Percentiles rank a stretch among this genome's conserved stretches.
Evolutionary conservation across 2,113 vertebrate species (phyloP).

Genomic region (Stercorarius parasiticus): DNA sequence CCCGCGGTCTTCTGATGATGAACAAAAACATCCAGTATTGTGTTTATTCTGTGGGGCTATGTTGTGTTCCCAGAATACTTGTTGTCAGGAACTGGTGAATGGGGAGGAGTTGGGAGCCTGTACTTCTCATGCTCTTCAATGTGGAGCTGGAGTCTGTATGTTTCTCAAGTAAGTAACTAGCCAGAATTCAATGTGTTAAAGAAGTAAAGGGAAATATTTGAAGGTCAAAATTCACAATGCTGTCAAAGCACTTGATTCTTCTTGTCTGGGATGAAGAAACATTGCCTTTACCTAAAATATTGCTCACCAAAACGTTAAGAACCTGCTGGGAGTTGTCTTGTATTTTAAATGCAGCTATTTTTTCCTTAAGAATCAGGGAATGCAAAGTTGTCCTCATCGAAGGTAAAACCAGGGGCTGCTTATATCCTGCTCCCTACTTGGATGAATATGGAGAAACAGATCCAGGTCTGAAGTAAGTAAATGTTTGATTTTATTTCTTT

Average conservation of each 20-base stretch:
- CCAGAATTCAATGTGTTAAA: background rate
- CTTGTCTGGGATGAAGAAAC: background rate
- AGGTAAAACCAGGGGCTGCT: slow-evolving; percentile 91
- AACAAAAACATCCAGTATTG: slow-evolving; percentile 90
- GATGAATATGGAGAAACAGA: slow-evolving; percentile 99
- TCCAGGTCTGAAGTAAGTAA: slow-evolving; percentile 87
- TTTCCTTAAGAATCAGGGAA: slow-evolving; percentile 86
- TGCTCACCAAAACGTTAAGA: background rate
- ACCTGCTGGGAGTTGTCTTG: background rate
- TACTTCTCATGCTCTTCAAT: slow-evolving; percentile 89
- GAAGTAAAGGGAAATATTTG: background rate
- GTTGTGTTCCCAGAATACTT: slow-evolving; percentile 92
- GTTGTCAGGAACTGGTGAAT: slow-evolving; percentile 89
- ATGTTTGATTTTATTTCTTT: background rate
- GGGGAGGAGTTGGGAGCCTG: slow-evolving; percentile 93
- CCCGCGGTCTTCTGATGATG: slow-evolving; percentile 89
- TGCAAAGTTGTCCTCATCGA: slow-evolving; percentile 94
- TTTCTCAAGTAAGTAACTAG: slow-evolving; percentile 87
- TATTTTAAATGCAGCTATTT: slow-evolving; percentile 31
- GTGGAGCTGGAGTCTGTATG: slow-evolving; percentile 95
- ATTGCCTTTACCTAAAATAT: background rate
- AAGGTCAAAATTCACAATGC: background rate
- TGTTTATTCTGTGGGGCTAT: slow-evolving; percentile 94
- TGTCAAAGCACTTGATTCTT: background rate
- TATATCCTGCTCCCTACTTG: slow-evolving; percentile 93